Conservation (phyloP, 2,797 vertebrate genomes). For the Glyptemys insculpta region DNA sequence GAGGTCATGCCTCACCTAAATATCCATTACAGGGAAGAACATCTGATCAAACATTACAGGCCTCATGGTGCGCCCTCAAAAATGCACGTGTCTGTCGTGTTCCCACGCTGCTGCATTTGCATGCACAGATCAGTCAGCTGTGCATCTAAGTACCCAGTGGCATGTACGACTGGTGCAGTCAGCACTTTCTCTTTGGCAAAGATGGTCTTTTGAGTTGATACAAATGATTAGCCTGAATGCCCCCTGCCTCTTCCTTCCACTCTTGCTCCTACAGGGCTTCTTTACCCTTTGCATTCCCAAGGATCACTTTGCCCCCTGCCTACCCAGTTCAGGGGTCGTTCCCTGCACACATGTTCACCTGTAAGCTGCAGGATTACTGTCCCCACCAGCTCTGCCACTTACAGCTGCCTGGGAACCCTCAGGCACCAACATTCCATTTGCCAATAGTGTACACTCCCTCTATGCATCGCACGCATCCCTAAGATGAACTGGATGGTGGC, state of each 20-base stretch:
- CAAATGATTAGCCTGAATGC: background rate
- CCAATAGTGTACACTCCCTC: background rate
- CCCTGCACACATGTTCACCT: background rate
- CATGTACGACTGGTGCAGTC: slow-evolving; percentile 9
- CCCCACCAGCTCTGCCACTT: background rate
- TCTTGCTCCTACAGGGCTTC: background rate
- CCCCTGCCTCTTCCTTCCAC: background rate
- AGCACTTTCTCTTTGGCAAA: slow-evolving; percentile 40
- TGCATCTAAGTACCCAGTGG: slow-evolving; percentile 22
- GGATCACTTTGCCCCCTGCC: background rate
- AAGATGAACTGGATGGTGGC: background rate
- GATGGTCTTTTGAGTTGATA: background rate
- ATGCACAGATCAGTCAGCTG: slow-evolving; percentile 51
- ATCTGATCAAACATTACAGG: slow-evolving; percentile 55
- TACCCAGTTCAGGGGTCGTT: background rate
- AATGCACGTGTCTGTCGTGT: background rate
- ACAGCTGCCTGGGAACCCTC: background rate
- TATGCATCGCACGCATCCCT: background rate
- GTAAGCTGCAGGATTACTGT: background rate
- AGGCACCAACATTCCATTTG: background rate
- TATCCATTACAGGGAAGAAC: slow-evolving; percentile 67
- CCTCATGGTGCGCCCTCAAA: slow-evolving; percentile 3
- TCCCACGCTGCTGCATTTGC: background rate
- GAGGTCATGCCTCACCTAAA: slow-evolving; percentile 47
- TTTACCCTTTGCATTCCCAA: background rate